Evolutionary conservation across 2,113 vertebrate genomes (phyloP).

Genomic region (Heliornis fulica): DNA sequence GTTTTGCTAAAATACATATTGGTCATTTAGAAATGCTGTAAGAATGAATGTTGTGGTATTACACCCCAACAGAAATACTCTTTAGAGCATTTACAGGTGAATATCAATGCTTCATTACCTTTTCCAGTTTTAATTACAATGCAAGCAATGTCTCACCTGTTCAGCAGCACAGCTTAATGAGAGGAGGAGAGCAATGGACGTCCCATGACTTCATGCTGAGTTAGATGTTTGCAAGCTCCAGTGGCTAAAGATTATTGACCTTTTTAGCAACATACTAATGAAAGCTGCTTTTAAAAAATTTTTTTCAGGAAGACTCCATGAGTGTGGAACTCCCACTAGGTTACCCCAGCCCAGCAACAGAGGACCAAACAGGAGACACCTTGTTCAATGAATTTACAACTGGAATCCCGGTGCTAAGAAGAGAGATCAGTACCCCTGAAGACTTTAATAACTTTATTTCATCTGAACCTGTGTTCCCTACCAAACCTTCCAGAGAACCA

Average conservation of each 20-base stretch:
- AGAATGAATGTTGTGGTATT: not conserved
- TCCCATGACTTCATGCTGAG: not conserved
- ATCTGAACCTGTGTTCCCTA: not conserved
- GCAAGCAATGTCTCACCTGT: not conserved
- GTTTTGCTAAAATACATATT: not conserved
- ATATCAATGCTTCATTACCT: not conserved
- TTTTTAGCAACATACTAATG: not conserved
- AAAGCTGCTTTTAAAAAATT: not conserved
- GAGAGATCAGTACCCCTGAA: not conserved
- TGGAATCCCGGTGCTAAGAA: not conserved
- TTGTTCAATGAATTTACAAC: slow-evolving; percentile 6
- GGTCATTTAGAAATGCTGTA: not conserved
- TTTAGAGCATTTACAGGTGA: not conserved
- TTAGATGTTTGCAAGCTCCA: not conserved
- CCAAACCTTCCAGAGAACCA: not conserved
- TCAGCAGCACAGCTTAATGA: not conserved
- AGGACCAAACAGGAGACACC: slow-evolving; percentile 1
- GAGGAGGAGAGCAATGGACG: not conserved
- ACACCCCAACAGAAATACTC: not conserved
- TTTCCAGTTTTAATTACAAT: not conserved
- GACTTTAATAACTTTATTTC: slow-evolving; percentile 14
- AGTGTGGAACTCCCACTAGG: slow-evolving; percentile 38
- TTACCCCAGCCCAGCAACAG: slow-evolving; percentile 39
- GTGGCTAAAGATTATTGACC: not conserved
- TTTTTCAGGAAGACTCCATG: slow-evolving; percentile 44